phyloP scores from a whole-genome alignment of 2,113 vertebrate species.

The Carollia perspicillata region DNA sequence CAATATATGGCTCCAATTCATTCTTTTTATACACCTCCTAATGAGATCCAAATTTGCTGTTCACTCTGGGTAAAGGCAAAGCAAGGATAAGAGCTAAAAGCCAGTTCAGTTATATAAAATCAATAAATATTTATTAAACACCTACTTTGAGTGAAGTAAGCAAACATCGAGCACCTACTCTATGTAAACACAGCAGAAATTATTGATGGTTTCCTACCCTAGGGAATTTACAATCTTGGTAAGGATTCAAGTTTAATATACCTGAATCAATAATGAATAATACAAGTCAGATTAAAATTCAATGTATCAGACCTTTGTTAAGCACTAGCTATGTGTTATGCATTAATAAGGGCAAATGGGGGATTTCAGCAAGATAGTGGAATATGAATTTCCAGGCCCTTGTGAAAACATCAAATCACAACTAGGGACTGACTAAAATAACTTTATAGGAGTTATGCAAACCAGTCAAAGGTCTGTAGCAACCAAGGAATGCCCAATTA shows the following conservation, averaged over 20 bases:
- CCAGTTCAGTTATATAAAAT: slow-evolving; percentile 36
- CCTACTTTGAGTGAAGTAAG: slow-evolving; percentile 10
- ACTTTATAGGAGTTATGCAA: neutral
- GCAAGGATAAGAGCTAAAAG: neutral
- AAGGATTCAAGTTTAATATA: neutral
- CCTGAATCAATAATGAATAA: slow-evolving; percentile 1
- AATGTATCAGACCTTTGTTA: slow-evolving; percentile 1
- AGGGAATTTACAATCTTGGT: neutral
- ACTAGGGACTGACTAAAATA: neutral
- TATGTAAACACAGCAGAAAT: neutral
- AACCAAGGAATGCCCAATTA: neutral
- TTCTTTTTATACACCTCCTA: neutral
- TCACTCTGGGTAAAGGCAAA: slow-evolving; percentile 3
- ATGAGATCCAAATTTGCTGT: neutral
- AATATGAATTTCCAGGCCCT: neutral
- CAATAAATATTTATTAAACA: slow-evolving; percentile 33
- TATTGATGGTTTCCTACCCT: neutral
- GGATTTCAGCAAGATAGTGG: neutral
- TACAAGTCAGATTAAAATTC: slow-evolving; percentile 2
- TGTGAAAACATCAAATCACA: neutral
- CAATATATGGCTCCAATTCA: neutral
- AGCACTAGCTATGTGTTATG: neutral
- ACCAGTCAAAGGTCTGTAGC: neutral
- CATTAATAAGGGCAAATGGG: neutral
- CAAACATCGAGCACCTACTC: neutral